A percentile compares a stretch with the other conserved stretches of the same genome.
phyloP scores from a whole-genome alignment of 2,113 vertebrate genomes.

The Marmota monax region DNA sequence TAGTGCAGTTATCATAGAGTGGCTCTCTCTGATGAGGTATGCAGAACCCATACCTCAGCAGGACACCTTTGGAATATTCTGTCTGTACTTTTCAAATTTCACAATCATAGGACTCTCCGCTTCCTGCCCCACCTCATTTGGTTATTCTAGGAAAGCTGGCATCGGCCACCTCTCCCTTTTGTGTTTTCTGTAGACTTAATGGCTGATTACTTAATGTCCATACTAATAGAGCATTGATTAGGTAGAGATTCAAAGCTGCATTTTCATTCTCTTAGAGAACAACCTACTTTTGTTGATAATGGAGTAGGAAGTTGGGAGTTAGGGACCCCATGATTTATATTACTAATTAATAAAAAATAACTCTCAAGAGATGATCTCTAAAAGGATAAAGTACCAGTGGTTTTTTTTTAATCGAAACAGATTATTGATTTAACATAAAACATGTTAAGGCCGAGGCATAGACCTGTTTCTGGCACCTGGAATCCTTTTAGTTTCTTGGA shows the following conservation, averaged over 20 bases:
- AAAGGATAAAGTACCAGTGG: not conserved
- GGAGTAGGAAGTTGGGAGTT: not conserved
- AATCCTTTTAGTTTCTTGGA: not conserved
- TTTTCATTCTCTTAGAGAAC: not conserved
- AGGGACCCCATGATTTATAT: not conserved
- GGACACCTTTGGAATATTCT: not conserved
- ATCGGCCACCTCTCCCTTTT: not conserved
- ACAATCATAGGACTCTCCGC: not conserved
- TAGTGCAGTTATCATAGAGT: not conserved
- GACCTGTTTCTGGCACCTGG: not conserved
- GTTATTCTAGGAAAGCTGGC: not conserved
- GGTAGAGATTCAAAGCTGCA: conserved; percentile 33
- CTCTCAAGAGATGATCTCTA: not conserved
- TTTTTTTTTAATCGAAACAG: not conserved
- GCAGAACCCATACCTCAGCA: not conserved
- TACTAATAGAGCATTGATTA: not conserved
- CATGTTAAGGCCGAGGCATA: not conserved
- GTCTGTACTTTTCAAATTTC: not conserved
- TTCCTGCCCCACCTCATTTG: not conserved
- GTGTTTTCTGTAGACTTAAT: not conserved
- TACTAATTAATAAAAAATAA: not conserved
- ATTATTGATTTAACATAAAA: not conserved
- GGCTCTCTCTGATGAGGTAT: not conserved
- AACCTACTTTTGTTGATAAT: not conserved
- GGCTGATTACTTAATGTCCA: not conserved